phyloP scores from a whole-genome alignment of 1,140 invertebrate genomes.

The Drosophila aff. region DNA sequence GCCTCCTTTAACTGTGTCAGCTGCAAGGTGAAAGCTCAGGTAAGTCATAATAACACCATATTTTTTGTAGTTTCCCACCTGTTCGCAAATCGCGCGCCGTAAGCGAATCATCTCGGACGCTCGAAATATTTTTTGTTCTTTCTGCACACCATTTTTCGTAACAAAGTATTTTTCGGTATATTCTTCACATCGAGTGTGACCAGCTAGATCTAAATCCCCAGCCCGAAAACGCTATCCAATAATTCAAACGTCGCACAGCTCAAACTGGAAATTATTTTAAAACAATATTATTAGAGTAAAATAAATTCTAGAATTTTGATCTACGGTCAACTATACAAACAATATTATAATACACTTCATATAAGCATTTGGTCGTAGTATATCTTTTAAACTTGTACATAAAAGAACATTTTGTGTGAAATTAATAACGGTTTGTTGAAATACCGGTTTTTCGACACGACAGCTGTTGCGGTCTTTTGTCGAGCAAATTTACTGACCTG shows the following conservation, averaged over 20 bases:
- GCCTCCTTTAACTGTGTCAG: slow-evolving; percentile 59
- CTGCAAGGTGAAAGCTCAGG: slow-evolving; percentile 13
- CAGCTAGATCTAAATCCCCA: no score
- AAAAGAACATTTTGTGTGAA: no score
- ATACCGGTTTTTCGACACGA: background rate
- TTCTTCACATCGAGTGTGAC: background rate
- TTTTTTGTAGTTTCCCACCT: slow-evolving; percentile 45
- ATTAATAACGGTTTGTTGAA: background rate
- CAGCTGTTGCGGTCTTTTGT: slow-evolving; percentile 6
- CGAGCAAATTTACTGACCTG: background rate
- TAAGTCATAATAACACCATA: background rate
- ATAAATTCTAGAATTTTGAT: no score
- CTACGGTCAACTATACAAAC: no score
- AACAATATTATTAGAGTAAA: no score
- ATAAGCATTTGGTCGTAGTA: no score
- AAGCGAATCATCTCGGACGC: slow-evolving; percentile 46
- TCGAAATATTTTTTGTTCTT: background rate
- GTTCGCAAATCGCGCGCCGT: slow-evolving; percentile 71
- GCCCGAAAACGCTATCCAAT: no score
- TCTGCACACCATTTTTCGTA: slow-evolving; percentile 6
- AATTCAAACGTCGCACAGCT: no score
- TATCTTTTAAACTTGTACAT: no score
- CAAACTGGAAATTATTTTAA: no score
- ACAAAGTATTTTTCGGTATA: slow-evolving; percentile 14
- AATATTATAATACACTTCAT: no score